Percentiles rank a stretch among this genome's conserved stretches.
Conservation (phyloP, 1,140 invertebrate species). For the Bombus sibiricus region DNA sequence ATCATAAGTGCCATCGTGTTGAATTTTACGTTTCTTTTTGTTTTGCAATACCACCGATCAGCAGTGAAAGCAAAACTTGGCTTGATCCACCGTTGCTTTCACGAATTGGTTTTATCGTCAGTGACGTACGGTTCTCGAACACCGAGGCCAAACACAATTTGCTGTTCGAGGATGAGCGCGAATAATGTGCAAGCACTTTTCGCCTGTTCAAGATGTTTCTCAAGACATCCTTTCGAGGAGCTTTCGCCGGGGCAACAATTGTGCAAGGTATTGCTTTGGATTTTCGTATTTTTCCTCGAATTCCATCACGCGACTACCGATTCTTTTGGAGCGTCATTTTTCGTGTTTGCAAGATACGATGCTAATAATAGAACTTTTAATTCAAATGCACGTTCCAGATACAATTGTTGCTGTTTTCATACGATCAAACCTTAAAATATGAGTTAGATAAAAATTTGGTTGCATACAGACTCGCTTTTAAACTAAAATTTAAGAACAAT, state of each 20-base stretch:
- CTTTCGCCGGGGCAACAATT: slow-evolving; percentile 96
- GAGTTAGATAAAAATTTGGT: neutral
- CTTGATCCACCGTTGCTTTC: neutral
- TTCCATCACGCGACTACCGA: neutral
- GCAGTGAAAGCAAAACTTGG: slow-evolving; percentile 17
- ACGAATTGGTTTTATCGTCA: slow-evolving; percentile 40
- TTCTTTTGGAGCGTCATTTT: slow-evolving; percentile 34
- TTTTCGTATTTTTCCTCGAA: slow-evolving; percentile 14
- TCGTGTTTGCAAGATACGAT: slow-evolving; percentile 23
- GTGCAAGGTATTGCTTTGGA: slow-evolving; percentile 90
- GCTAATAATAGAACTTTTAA: slow-evolving; percentile 65
- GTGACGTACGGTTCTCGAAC: slow-evolving; percentile 51
- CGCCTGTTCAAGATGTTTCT: slow-evolving; percentile 97
- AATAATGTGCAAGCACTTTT: slow-evolving; percentile 87
- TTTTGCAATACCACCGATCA: neutral
- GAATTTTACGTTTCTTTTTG: slow-evolving; percentile 52
- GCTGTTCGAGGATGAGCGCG: slow-evolving; percentile 78
- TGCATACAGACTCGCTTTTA: neutral
- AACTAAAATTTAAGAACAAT: neutral
- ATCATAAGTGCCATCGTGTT: slow-evolving; percentile 20
- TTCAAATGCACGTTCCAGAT: slow-evolving; percentile 9
- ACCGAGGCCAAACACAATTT: slow-evolving; percentile 46
- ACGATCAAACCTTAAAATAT: neutral
- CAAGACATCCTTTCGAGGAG: slow-evolving; percentile 97
- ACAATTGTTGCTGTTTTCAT: neutral